phyloP scores from a whole-genome alignment of 2,797 vertebrate species.

The Brachyalestes nurse region DNA sequence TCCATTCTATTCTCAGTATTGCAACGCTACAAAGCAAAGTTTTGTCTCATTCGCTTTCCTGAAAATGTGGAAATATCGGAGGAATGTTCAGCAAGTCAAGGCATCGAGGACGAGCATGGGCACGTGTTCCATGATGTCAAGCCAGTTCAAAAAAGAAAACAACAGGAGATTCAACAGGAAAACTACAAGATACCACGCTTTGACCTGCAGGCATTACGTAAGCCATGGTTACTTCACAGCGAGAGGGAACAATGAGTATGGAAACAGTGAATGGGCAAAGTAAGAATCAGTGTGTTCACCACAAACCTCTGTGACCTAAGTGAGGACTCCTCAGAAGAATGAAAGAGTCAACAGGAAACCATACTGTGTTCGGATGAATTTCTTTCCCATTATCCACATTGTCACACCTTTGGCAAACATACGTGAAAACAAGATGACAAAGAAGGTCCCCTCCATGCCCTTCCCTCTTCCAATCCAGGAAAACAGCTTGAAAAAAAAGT shows the following conservation, averaged over 20 bases:
- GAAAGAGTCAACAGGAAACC: background rate
- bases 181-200: background rate
- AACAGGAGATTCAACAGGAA: slow-evolving; percentile 9
- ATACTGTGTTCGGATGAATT: background rate
- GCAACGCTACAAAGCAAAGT: background rate
- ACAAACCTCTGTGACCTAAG: background rate
- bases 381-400: slow-evolving; percentile 39
- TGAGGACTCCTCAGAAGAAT: slow-evolving; percentile 15
- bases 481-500: slow-evolving; percentile 26
- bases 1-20: background rate
- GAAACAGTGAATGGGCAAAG: background rate
- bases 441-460: background rate
- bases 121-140: background rate
- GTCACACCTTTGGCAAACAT: slow-evolving; percentile 39
- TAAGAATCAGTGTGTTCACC: background rate
- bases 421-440: slow-evolving; percentile 13
- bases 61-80: background rate
- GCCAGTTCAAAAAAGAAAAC: background rate
- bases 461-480: slow-evolving; percentile 23
- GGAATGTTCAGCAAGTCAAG: background rate
- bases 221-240: background rate
- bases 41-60: background rate
- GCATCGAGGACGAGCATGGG: background rate
- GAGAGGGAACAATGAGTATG: background rate
- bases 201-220: background rate